Evolutionary conservation across 2,888 invertebrate genomes (phyloP).

Genomic region (Endomychus coccineus): DNA sequence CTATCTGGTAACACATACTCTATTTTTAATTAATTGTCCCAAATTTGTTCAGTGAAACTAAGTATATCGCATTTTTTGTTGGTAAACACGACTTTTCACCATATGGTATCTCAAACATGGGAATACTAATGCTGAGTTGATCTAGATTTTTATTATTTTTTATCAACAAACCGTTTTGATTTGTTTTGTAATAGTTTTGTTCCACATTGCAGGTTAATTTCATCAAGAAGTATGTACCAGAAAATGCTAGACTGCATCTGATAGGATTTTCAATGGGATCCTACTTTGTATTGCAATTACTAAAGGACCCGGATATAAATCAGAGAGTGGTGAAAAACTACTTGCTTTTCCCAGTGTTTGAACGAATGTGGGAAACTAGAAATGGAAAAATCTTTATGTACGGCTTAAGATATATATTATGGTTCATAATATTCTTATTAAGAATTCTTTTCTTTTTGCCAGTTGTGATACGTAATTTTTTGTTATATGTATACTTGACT

Average conservation of each 20-base stretch:
- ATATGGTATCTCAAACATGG: no score
- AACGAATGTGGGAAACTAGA: constrained; percentile 67
- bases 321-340: constrained; percentile 55
- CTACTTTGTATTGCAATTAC: constrained; percentile 69
- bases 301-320: constrained; percentile 53
- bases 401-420: constrained; percentile 47
- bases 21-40: no score
- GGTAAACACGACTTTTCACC: no score
- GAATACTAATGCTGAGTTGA: no score
- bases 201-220: constrained; percentile 51
- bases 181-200: no score
- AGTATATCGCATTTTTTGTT: no score
- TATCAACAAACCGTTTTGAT: no score
- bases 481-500: constrained; percentile 50
- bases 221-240: constrained; percentile 64
- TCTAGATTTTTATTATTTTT: no score
- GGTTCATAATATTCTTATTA: constrained; percentile 43
- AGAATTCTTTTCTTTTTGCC: constrained; percentile 52
- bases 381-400: constrained; percentile 65
- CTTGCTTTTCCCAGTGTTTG: constrained; percentile 81
- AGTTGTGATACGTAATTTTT: constrained; percentile 41
- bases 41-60: no score
- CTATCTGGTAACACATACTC: no score
- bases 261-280: constrained; percentile 89
- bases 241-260: constrained; percentile 64